Evolutionary conservation across 1,140 invertebrate genomes (phyloP).

Genomic region (Scaptodrosophila lebanonensis): DNA sequence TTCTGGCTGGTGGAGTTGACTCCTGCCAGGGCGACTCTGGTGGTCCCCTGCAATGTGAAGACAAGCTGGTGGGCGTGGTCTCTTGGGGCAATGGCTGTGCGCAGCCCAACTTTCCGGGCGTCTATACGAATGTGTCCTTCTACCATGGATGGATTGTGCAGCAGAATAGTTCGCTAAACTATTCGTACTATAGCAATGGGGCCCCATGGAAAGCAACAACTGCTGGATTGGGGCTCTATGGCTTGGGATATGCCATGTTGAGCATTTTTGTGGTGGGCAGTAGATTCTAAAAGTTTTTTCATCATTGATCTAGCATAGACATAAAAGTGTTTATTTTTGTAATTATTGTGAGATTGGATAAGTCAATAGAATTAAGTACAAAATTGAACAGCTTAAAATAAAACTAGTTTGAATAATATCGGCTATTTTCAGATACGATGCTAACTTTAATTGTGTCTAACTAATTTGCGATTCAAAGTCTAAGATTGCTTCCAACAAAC

Average conservation of each 20-base stretch:
- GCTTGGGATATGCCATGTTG: neutral
- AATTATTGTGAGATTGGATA: neutral
- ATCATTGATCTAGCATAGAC: neutral
- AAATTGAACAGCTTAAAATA: too few relatives aligned
- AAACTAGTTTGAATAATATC: too few relatives aligned
- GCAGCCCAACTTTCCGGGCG: slow-evolving; percentile 78
- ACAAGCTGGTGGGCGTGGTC: slow-evolving; percentile 78
- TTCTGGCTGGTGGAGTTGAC: slow-evolving; percentile 42
- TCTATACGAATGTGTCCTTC: slow-evolving; percentile 82
- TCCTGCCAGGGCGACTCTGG: slow-evolving; percentile 76
- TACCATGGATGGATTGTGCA: slow-evolving; percentile 79
- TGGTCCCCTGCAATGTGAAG: slow-evolving; percentile 55
- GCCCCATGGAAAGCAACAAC: neutral
- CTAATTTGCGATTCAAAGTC: too few relatives aligned
- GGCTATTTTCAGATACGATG: too few relatives aligned
- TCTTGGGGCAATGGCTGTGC: slow-evolving; percentile 82
- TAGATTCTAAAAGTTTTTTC: too few relatives aligned
- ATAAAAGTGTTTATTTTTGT: neutral
- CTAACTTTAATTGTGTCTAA: too few relatives aligned
- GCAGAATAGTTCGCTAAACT: slow-evolving; percentile 44
- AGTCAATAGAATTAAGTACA: neutral
- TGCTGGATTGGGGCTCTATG: neutral
- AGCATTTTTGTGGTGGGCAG: neutral
- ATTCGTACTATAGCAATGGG: slow-evolving; percentile 29
- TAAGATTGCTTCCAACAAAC: too few relatives aligned